Base-by-base conservation (phyloP, 2,888 invertebrate genomes). In the Lacanobia oleracea region DNA sequence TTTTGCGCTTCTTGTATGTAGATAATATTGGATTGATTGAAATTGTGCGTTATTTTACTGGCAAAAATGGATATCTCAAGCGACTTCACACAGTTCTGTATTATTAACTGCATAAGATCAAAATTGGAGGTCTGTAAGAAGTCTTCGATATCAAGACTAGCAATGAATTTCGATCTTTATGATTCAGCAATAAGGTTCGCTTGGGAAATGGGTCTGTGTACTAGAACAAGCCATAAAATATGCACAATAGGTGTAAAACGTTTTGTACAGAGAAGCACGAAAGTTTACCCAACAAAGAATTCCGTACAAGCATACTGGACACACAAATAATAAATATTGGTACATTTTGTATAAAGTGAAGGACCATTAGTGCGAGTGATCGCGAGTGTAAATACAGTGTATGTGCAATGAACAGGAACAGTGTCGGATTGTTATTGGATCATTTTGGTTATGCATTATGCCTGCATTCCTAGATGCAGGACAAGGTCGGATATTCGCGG, bases 371-470 rank as follows among this genome's bases (percentile, higher is more conserved):
- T 63, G 72, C 54, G 65, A 63, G 18, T 70, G 69, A 53, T 10
- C 16, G 71, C 16, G 65, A 61, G 68, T 74, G 81, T 80, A 80
- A 67, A 83, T 86, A 78, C 65, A 79, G 75, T 81, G 77, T 79
- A 75, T 27, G 73, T 72, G 75, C 62, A 74, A 74, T 72, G 61
- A 40, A 59, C n/a, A 59, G 64, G 48, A 27, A 51, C 21, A 60
- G 64, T 68, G 60, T 27, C 62, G 81, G 72, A 45, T 79, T 84
- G 57, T 63, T 70, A 72, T 68, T 63, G 59, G 65, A 73, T 81
- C 45, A 79, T 75, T 85, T 82, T 43, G 61, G 72, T 76, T 82
- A 75, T n/a, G n/a, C n/a, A n/a, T n/a, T n/a, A n/a, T n/a, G n/a
- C n/a, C n/a, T n/a, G n/a, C n/a, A n/a, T n/a, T n/a, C n/a, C 21